phyloP scores from a whole-genome alignment of 2,888 invertebrate species.

The Lymantria monacha region DNA sequence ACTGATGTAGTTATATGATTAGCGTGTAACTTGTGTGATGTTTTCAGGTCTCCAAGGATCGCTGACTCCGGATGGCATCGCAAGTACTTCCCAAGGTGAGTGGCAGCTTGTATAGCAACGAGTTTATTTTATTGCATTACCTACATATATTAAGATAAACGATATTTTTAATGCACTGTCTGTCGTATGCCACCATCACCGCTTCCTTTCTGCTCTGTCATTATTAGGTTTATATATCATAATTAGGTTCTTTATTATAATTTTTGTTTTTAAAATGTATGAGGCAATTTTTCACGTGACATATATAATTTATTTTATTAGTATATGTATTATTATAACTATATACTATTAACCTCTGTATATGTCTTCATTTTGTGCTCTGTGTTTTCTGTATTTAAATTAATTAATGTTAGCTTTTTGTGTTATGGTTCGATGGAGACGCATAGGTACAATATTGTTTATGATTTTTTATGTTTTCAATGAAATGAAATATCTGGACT shows the following conservation, averaged over 20 bases:
- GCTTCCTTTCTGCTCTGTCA: slow-evolving; percentile 84
- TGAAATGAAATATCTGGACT: slow-evolving; percentile 42
- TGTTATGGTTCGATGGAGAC: slow-evolving; percentile 78
- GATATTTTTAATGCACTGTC: slow-evolving; percentile 83
- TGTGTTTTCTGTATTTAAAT: slow-evolving; percentile 75
- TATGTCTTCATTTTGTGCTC: slow-evolving; percentile 80
- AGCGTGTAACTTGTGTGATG: slow-evolving; percentile 39
- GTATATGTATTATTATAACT: slow-evolving; percentile 61
- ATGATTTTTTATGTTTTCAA: slow-evolving; percentile 32
- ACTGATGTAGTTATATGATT: neutral
- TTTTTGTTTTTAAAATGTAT: slow-evolving; percentile 69
- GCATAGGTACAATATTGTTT: slow-evolving; percentile 42
- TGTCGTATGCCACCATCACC: slow-evolving; percentile 83
- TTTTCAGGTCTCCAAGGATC: slow-evolving; percentile 84
- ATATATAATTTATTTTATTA: slow-evolving; percentile 58
- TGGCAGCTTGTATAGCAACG: slow-evolving; percentile 76
- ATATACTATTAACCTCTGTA: slow-evolving; percentile 73
- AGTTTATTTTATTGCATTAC: slow-evolving; percentile 80
- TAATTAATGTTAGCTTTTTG: slow-evolving; percentile 79
- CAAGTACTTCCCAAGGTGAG: slow-evolving; percentile 94
- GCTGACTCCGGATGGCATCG: slow-evolving; percentile 87
- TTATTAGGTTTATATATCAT: slow-evolving; percentile 81
- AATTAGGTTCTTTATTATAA: slow-evolving; percentile 65
- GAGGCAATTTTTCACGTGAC: slow-evolving; percentile 80
- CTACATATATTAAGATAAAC: slow-evolving; percentile 80